Base-by-base conservation (phyloP, 2,888 invertebrate species). In the Rotaria sp. region DNA sequence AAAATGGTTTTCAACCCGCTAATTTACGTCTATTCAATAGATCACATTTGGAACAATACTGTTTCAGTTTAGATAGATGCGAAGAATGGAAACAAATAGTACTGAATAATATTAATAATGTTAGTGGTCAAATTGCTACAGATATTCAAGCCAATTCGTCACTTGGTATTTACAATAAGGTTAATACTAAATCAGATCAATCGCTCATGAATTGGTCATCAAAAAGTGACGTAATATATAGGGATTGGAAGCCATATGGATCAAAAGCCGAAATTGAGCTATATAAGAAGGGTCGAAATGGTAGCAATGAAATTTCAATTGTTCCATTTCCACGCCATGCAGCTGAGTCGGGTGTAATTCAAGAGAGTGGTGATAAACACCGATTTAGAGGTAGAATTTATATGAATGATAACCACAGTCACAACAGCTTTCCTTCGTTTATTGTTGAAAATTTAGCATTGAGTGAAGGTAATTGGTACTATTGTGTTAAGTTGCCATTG, bases 381-480 rank as follows among this genome's bases (percentile, higher is more conserved):
- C 41, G 45, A 80, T 80, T 80, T 45, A 8, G 4, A 26, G 80
- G 80, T 2, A 45, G 45, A 26, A 45, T 80, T 10, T 2, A 24
- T 80, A 5, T 26, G 3, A 35, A 18, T 30, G 3, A 4, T 5
- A 5, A 13, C 5, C 2, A 13, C 2, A 7, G 1, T 18, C 2
- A 11, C 2, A 4, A 1, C 0, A 13, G 7, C 18, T 67, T 80
- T 26, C 26, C 45, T 3, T 45, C 80, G 10, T 80, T 45, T 45
- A 24, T 26, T n/a, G 11, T 80, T 15, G 45, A 80, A 26, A 45
- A 80, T 80, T 7, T 80, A 13, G 26, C 26, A n/a, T 26, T 80
- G 4, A 80, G 45, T 80, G 26, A 80, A 45, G 80, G 80, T 45
- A 80, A 80, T 26, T 80, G 80, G 80, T 80, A 80, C 21, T 80